phyloP scores from a whole-genome alignment of 2,113 vertebrate genomes.

The Mastomys natalensis region DNA sequence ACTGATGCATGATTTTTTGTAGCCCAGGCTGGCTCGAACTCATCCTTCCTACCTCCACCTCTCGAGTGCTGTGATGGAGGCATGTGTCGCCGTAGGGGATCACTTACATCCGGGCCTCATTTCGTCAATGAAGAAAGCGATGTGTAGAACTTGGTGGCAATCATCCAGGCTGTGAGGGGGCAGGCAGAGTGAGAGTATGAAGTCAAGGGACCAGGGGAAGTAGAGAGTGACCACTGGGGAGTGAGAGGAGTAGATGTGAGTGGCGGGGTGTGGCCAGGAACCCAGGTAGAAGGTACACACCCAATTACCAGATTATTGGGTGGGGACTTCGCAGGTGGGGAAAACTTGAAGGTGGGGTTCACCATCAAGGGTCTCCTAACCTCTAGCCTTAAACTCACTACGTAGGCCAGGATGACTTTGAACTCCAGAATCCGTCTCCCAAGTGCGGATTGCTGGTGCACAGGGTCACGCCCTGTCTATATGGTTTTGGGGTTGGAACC shows the following conservation, averaged over 20 bases:
- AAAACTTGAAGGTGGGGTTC: neutral
- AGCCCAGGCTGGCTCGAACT: neutral
- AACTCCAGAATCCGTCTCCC: no score
- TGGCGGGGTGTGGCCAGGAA: neutral
- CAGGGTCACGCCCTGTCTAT: neutral
- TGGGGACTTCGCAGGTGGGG: fast-evolving
- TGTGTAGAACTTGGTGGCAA: neutral
- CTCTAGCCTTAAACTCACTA: neutral
- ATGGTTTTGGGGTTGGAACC: neutral
- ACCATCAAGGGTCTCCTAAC: neutral
- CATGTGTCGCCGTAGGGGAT: neutral
- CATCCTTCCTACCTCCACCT: neutral
- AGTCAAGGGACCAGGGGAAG: no score
- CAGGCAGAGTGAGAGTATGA: neutral
- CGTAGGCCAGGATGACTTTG: neutral
- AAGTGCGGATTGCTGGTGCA: no score
- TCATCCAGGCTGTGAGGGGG: neutral
- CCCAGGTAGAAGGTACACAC: no score
- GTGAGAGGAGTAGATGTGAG: neutral
- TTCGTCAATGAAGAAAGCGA: neutral
- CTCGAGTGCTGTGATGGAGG: neutral
- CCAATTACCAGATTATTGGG: neutral
- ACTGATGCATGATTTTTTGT: neutral
- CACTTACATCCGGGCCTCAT: neutral
- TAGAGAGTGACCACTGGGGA: neutral